Evolutionary conservation across 2,113 vertebrate genomes (phyloP).

Genomic region (Nycticryphes semicollaris): DNA sequence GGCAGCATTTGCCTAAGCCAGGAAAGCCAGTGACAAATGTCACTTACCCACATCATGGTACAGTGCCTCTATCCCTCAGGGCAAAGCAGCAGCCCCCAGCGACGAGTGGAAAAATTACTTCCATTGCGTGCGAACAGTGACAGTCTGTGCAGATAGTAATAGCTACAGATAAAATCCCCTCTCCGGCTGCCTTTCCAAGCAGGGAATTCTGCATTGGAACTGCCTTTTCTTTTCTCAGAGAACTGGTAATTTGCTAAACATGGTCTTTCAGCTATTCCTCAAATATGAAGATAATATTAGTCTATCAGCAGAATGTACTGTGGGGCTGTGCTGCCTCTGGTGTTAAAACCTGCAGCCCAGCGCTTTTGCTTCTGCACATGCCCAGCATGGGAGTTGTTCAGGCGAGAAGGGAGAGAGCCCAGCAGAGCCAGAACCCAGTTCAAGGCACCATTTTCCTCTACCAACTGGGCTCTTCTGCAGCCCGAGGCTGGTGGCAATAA

Average conservation of each 20-base stretch:
- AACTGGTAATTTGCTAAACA: not conserved
- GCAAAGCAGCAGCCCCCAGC: not conserved
- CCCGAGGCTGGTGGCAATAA: not conserved
- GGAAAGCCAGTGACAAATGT: not conserved
- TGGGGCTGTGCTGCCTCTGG: not conserved
- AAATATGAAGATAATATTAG: not conserved
- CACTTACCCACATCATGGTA: not conserved
- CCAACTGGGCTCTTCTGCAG: not conserved
- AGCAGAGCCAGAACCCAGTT: not conserved
- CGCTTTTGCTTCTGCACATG: not conserved
- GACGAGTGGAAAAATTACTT: not conserved
- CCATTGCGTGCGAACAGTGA: not conserved
- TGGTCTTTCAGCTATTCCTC: not conserved
- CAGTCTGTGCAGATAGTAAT: not conserved
- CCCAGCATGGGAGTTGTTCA: not conserved
- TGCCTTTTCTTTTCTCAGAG: not conserved
- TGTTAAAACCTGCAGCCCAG: not conserved
- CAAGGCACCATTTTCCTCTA: not conserved
- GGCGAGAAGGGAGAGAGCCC: not conserved
- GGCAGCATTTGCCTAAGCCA: not conserved
- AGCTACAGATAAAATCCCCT: not conserved
- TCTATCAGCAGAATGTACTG: fast-evolving
- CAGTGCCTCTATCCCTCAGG: not conserved
- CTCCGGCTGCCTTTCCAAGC: not conserved
- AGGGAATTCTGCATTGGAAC: not conserved